These are phyloP conservation scores for Oplegnathus fasciatus DNA, from an alignment of 2,113 vertebrate species.

Conservation along the genomic window DNA sequence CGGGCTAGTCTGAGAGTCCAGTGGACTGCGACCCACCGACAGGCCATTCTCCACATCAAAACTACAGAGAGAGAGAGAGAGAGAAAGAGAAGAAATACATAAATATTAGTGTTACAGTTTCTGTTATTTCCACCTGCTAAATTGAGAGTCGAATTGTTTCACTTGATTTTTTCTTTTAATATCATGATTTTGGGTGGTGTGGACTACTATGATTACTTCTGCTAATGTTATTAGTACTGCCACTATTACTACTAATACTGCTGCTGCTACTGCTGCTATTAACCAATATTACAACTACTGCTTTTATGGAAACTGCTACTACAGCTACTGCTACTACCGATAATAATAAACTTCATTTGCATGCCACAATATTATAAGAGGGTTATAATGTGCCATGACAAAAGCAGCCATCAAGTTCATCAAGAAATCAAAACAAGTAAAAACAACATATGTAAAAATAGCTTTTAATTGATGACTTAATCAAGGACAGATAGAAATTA, in stretches of 20 bases:
- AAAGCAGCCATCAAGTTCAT: not conserved
- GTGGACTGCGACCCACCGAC: conserved; percentile 80
- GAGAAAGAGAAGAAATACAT: not conserved
- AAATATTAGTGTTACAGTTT: not conserved
- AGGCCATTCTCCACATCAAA: conserved; percentile 96
- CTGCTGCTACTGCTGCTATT: not conserved
- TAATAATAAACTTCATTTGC: not conserved
- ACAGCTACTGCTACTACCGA: not conserved
- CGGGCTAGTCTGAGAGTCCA: conserved; percentile 89
- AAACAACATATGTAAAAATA: not conserved
- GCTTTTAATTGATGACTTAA: not conserved
- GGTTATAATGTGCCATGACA: not conserved
- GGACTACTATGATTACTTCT: not conserved
- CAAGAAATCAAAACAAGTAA: not conserved
- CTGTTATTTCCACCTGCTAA: not conserved
- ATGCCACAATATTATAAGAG: not conserved
- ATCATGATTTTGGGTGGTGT: not conserved
- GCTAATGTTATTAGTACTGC: too few species aligned
- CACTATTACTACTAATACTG: not conserved
- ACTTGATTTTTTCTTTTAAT: not conserved
- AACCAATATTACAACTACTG: not conserved
- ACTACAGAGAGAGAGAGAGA: conserved; percentile 79
- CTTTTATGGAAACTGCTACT: not conserved
- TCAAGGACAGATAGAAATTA: not conserved
- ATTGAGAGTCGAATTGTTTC: not conserved